Conservation (phyloP, 1,140 invertebrate genomes). For the Tribolium madens region DNA sequence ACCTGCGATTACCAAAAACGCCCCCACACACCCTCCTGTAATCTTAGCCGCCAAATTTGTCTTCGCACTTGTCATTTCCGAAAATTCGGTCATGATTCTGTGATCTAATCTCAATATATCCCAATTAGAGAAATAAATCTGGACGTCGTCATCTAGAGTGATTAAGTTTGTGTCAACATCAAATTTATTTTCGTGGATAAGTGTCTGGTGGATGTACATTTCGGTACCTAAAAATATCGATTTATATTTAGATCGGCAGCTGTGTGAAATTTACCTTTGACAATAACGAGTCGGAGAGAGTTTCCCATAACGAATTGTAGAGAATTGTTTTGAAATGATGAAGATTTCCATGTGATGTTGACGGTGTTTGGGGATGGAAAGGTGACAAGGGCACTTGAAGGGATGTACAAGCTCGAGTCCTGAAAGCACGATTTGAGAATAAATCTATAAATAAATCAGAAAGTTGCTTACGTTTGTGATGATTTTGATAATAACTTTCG, state of each 20-base stretch:
- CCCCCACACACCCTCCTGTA: constrained; percentile 43
- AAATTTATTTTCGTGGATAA: constrained; percentile 30
- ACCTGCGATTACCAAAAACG: neutral
- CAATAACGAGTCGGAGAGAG: constrained; percentile 5
- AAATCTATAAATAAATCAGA: too few species aligned
- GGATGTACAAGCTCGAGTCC: constrained; percentile 43
- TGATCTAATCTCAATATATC: constrained; percentile 46
- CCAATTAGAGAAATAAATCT: constrained; percentile 46
- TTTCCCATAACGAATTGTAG: constrained; percentile 22
- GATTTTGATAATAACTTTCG: neutral
- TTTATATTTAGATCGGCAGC: constrained; percentile 18
- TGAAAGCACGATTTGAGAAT: constrained; percentile 26
- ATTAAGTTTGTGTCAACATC: constrained; percentile 30
- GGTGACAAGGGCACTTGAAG: constrained; percentile 33
- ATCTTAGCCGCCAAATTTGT: constrained; percentile 42
- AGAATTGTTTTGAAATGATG: constrained; percentile 44
- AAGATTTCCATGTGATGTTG: constrained; percentile 50
- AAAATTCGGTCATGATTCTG: neutral
- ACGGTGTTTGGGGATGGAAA: constrained; percentile 18
- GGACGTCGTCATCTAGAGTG: constrained; percentile 38
- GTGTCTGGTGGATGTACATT: neutral
- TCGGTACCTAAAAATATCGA: constrained; percentile 14
- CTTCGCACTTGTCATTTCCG: neutral
- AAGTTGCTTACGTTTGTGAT: neutral
- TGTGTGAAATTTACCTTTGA: constrained; percentile 35